A percentile compares a stretch with the other conserved stretches of the same genome.
Conservation (phyloP, 2,797 vertebrate species). For the Platalea minor region DNA sequence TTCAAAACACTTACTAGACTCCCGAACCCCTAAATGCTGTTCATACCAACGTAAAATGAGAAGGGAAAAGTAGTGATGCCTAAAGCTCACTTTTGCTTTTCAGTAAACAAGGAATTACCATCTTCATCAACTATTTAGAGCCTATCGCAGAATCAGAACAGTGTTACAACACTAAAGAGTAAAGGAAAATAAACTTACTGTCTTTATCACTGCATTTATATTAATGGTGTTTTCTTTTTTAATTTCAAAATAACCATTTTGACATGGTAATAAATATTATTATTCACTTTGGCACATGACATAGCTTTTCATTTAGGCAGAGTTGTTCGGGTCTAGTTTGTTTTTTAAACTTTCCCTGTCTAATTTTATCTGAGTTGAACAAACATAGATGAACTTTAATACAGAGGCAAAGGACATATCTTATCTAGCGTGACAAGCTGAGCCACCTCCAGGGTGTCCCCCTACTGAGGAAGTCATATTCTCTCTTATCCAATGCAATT, state of each 20-base stretch:
- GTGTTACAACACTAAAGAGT: background rate
- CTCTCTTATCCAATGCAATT: background rate
- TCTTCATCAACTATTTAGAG: background rate
- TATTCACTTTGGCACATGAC: background rate
- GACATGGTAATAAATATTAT: background rate
- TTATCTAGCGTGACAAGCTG: background rate
- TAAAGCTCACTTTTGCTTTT: background rate
- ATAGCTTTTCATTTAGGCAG: background rate
- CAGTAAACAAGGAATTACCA: background rate
- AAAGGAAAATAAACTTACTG: background rate
- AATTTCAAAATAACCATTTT: background rate
- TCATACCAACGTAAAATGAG: background rate
- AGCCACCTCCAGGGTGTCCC: constrained; percentile 3
- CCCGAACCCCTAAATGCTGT: background rate
- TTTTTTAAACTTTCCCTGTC: background rate
- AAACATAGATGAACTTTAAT: constrained; percentile 36
- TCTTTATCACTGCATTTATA: background rate
- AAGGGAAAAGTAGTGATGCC: background rate
- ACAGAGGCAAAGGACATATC: background rate
- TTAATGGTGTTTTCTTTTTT: background rate
- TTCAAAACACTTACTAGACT: background rate
- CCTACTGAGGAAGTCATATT: constrained; percentile 16
- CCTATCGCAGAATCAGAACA: background rate
- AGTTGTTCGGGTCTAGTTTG: background rate
- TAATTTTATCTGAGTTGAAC: background rate